Evolutionary conservation across 1,140 invertebrate species (phyloP).

Genomic region (Diorhabda sublineata): DNA sequence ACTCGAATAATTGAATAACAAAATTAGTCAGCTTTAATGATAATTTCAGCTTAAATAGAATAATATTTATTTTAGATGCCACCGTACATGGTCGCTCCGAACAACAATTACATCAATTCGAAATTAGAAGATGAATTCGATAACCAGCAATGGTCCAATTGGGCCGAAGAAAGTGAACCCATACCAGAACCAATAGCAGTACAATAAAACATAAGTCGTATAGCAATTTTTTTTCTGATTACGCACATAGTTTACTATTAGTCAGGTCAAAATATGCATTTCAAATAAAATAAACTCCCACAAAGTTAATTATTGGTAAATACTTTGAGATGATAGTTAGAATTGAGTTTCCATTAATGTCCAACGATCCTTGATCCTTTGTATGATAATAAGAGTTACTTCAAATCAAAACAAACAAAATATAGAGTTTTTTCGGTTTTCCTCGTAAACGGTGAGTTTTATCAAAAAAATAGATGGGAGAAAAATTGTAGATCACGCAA

Average conservation of each 20-base stretch:
- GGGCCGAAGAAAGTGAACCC: constrained; percentile 32
- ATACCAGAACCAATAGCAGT: constrained; percentile 32
- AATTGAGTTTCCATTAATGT: no score
- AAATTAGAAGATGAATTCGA: constrained; percentile 33
- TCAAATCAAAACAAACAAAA: background rate
- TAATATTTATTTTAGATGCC: constrained; percentile 27
- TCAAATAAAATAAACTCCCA: no score
- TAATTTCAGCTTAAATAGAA: no score
- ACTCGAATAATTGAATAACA: no score
- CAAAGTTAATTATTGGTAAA: no score
- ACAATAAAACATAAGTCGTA: constrained; percentile 13
- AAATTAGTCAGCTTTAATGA: no score
- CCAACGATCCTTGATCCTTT: no score
- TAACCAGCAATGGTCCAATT: constrained; percentile 28
- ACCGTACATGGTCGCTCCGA: constrained; percentile 29
- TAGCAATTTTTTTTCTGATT: background rate
- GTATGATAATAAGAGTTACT: background rate
- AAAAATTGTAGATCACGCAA: background rate
- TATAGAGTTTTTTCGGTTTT: background rate
- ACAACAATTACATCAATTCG: constrained; percentile 31
- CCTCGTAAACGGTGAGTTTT: background rate
- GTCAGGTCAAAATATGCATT: no score
- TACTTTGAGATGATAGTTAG: no score
- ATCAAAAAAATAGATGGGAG: background rate
- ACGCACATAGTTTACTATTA: no score